Conservation (phyloP, 2,888 invertebrate genomes). For the Steinernema scapterisci region DNA sequence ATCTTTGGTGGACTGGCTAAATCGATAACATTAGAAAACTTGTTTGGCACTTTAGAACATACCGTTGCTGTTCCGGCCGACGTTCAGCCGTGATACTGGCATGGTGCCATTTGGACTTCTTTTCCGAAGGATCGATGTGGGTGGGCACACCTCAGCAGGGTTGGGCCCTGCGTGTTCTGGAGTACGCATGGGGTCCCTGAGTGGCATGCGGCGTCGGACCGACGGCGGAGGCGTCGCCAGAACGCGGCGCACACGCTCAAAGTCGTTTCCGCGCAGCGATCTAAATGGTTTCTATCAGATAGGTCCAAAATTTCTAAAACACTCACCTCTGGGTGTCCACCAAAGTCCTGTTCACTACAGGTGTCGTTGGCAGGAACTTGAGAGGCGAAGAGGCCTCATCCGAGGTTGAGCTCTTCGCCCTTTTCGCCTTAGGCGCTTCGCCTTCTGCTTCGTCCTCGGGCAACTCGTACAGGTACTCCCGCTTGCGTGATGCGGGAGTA, state of each 20-base stretch:
- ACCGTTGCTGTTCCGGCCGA: not conserved
- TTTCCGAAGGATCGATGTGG: constrained; percentile 9
- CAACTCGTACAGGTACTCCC: constrained; percentile 5
- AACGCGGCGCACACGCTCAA: not conserved
- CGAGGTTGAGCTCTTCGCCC: not conserved
- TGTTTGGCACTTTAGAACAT: not conserved
- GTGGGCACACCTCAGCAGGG: not conserved
- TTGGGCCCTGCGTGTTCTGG: not conserved
- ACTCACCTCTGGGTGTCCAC: not conserved
- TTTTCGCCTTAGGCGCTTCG: not conserved
- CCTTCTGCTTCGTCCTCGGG: not conserved
- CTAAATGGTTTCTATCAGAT: not conserved
- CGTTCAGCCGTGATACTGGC: not conserved
- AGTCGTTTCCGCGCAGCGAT: constrained; percentile 5
- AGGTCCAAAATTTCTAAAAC: not conserved
- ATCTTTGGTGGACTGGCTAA: no score
- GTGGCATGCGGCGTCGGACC: not conserved
- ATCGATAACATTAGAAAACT: no score
- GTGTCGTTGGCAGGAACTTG: constrained; percentile 11
- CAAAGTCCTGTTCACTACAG: not conserved
- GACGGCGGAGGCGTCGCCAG: not conserved
- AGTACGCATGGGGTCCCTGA: not conserved
- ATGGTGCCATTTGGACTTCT: not conserved
- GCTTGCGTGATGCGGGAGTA: not conserved
- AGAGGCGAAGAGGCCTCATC: not conserved